Evolutionary conservation across 2,113 vertebrate species (phyloP), one percentile per base, ranked within the genome.

Genomic region (Halichoerus grypus): DNA sequence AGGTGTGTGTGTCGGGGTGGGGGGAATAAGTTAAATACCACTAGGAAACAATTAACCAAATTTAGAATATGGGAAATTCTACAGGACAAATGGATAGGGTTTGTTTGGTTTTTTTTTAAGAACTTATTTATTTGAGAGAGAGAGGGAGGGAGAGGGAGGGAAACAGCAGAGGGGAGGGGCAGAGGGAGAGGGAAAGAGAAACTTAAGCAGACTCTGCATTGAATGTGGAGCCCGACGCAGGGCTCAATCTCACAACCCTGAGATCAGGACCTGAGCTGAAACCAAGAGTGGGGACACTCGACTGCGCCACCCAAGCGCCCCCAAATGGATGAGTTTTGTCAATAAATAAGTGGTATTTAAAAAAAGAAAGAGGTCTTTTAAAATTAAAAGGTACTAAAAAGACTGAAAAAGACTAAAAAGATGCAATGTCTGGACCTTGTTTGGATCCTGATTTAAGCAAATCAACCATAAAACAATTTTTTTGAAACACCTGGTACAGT

Each of bases 391-490:
- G 92, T 7, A 92, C 10, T 46, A 69, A 55, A 33, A 76, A 71
- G 76, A 77, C 28, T 74, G 46, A 69, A 84, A 82, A 72, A 63
- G 67, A 77, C n/a, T 74, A 55, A 61, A 84, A 72, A 63, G 46
- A 79, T 65, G 24, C 55, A 85, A 89, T 19, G 7, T 63, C 77
- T 76, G 36, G 14, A 83, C 15, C 24, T 39, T 97, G 46, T 85
- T 33, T 74, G 63, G 39, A 80, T 84, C 76, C 36, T 72, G 61
- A 95, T 83, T 84, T 95, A 95, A 95, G 39, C 16, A 84, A 83
- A 92, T 74, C 69, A 85, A 82, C 46, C 46, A 21, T 59, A 42
- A 84, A 83, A 91, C 18, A 67, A 26, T 24, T 4, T 69, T 74
- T 86, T 67, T 87, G 18, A 92, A 88, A 72, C 7, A 95, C 13